Percentiles rank a stretch among this genome's conserved stretches.
Evolutionary conservation across 2,797 vertebrate species (phyloP).

Genomic region (Heterohyrax brucei): DNA sequence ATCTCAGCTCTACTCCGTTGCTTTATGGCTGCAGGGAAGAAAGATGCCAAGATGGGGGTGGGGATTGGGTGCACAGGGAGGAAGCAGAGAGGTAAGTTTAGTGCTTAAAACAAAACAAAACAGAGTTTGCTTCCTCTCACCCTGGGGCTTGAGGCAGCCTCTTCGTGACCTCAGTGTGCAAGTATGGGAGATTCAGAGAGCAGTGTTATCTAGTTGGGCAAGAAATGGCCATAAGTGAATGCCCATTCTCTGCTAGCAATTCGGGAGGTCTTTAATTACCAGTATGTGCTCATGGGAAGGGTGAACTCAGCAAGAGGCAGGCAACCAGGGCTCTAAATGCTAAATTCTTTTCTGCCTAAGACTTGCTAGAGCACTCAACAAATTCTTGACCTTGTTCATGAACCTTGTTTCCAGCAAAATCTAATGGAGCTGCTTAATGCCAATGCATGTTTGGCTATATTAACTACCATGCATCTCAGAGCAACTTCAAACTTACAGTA

Average conservation of each 20-base stretch:
- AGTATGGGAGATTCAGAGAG: neutral
- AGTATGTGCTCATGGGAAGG: conserved; percentile 13
- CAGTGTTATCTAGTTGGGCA: conserved; percentile 38
- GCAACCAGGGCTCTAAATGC: conserved; percentile 20
- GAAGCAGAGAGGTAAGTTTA: neutral
- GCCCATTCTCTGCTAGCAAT: conserved; percentile 28
- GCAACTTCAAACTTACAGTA: neutral
- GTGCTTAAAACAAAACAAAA: conserved; percentile 48
- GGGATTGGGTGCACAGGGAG: neutral
- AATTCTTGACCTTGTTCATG: conserved; percentile 67
- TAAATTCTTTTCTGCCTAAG: conserved; percentile 65
- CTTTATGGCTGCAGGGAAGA: neutral
- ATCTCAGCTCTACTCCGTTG: neutral
- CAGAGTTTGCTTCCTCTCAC: conserved; percentile 11
- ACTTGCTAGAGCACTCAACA: conserved; percentile 27
- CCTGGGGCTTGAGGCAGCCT: neutral
- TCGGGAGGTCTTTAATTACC: conserved; percentile 62
- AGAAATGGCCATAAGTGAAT: conserved; percentile 26
- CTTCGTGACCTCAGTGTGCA: conserved; percentile 19
- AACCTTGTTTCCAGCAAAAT: conserved; percentile 71
- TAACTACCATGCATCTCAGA: conserved; percentile 67
- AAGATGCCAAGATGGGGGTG: neutral
- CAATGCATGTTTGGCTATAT: conserved; percentile 32
- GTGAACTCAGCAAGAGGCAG: conserved; percentile 16
- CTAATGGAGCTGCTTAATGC: conserved; percentile 43